Evolutionary conservation across 2,113 vertebrate genomes (phyloP), one percentile per base, ranked within the genome.

Genomic region (Platysternon megacephalum): DNA sequence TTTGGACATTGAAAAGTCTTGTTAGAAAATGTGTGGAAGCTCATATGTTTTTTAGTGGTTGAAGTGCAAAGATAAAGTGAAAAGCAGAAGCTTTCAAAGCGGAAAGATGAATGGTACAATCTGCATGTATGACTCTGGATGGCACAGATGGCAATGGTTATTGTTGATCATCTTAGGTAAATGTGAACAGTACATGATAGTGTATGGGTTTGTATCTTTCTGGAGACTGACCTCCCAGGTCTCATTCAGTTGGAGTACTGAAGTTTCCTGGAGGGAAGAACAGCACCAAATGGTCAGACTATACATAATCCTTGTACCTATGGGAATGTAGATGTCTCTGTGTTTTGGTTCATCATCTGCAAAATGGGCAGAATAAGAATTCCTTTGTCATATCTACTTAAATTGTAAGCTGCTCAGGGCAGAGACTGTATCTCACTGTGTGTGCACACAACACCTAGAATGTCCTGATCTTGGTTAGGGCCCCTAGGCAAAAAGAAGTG

Each of bases 101-200:
- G 87, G 22, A 19, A 58, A 84, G 35, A 90, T 79, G 91, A 95
- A 94, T 21, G 13, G 24, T 79, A 53, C 32, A 53, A n/a, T 91
- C 58, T 87, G 76, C 78, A 79, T 91, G 90, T 85, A 93, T 88
- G 95, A 88, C 85, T 85, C 39, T 87, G 79, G 89, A 44, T 92
- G 24, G 91, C 95, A 65, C 5, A 3, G 65, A 74, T 52, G 74
- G 42, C 88, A 90, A 91, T 2, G 84, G n/a, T 5, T 79, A 39
- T 35, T 6, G 91, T 87, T 86, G 49, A 56, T 84, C 0, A n/a
- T 56, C 93, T 93, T 88, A 0, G 2, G 79, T 86, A 55, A 53
- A 88, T 46, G 24, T 46, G 42, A 26, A 26, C 72, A 44, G 24
- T 46, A 42, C 42, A 14, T 46, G 76, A 51, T 55, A 12, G 0